These are phyloP conservation scores for Panopea generosa DNA, from an alignment of 2,888 invertebrate species.

Conservation along the genomic window DNA sequence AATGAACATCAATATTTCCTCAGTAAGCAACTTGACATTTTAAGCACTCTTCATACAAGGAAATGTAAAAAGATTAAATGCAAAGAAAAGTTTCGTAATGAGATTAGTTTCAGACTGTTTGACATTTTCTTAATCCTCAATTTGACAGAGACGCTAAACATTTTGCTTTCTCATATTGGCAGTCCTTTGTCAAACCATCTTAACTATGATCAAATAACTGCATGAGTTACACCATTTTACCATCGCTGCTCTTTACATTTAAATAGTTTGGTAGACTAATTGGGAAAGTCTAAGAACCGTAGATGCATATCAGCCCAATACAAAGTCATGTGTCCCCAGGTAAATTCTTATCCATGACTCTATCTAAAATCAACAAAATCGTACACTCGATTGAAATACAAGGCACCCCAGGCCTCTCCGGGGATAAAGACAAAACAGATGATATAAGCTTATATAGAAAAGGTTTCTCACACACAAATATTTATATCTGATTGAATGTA, in stretches of 20 bases:
- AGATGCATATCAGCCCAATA: constrained; percentile 25
- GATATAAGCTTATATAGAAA: constrained; percentile 11
- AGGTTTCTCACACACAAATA: background rate
- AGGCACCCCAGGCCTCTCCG: constrained; percentile 6
- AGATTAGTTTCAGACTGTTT: constrained; percentile 24
- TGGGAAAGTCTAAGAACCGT: constrained; percentile 1
- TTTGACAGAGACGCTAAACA: background rate
- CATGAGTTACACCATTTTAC: too few relatives aligned
- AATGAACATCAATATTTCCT: too few relatives aligned
- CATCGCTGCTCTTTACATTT: too few relatives aligned
- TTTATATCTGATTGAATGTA: too few relatives aligned
- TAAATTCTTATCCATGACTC: constrained; percentile 26
- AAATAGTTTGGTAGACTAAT: background rate
- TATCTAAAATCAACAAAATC: constrained; percentile 32
- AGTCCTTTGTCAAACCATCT: background rate
- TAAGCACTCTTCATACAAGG: too few relatives aligned
- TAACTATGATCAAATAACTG: background rate
- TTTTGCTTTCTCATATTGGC: background rate
- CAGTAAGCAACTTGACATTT: too few relatives aligned
- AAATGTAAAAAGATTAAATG: too few relatives aligned
- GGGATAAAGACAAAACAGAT: constrained; percentile 26
- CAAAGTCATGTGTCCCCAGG: constrained; percentile 35
- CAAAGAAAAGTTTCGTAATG: constrained; percentile 24
- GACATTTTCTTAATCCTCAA: constrained; percentile 34
- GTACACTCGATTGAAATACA: constrained; percentile 30